phyloP scores from a whole-genome alignment of 2,113 vertebrate species.

The Ariopsis seemanni region DNA sequence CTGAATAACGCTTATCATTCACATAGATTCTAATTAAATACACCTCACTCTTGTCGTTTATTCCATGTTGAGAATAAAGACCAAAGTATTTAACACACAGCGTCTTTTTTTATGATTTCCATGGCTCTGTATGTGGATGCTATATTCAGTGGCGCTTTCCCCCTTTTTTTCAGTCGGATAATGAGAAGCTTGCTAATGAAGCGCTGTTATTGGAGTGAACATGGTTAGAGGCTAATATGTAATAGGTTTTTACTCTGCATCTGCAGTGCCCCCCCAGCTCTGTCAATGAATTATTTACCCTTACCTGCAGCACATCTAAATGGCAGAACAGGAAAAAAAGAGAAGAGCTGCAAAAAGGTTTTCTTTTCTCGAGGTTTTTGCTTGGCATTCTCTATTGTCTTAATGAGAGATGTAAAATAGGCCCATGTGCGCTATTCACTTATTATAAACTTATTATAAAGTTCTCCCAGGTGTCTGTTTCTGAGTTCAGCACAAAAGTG shows the following conservation, averaged over 20 bases:
- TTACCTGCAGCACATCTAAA: constrained; percentile 47
- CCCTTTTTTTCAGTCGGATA: constrained; percentile 7
- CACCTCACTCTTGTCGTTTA: neutral
- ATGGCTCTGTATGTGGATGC: neutral
- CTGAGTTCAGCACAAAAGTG: neutral
- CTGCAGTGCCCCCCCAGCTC: constrained; percentile 39
- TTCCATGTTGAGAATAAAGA: constrained; percentile 12
- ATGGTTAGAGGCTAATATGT: constrained; percentile 45
- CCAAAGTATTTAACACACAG: neutral
- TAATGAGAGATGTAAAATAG: constrained; percentile 39
- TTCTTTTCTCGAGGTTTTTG: constrained; percentile 35
- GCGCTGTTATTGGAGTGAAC: constrained; percentile 38
- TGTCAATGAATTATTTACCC: constrained; percentile 56
- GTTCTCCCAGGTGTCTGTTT: neutral
- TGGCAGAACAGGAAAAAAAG: constrained; percentile 39
- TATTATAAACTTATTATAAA: constrained; percentile 9
- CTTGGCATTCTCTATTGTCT: constrained; percentile 23
- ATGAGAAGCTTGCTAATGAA: constrained; percentile 50
- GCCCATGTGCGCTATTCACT: neutral
- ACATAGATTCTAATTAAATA: neutral
- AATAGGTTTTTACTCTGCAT: constrained; percentile 45
- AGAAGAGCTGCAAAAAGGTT: constrained; percentile 22
- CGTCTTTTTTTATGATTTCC: neutral
- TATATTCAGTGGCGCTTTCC: neutral
- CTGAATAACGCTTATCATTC: neutral